A percentile compares a stretch with the other conserved stretches of the same genome.
phyloP scores from a whole-genome alignment of 2,113 vertebrate species.

The Seriola quinqueradiata region DNA sequence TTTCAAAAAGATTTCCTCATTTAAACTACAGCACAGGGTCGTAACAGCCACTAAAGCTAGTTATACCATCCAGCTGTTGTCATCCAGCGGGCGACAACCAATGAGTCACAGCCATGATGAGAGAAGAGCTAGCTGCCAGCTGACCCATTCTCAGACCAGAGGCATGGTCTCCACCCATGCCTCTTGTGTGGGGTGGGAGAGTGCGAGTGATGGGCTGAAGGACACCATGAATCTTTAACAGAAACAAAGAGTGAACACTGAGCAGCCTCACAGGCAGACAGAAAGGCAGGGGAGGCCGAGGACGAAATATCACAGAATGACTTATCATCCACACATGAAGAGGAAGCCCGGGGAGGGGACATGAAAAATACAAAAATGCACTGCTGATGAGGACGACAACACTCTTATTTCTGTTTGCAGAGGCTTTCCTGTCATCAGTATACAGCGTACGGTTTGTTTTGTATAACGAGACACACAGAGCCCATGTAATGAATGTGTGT shows the following conservation, averaged over 20 bases:
- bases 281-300: background rate
- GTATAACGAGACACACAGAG: slow-evolving; percentile 35
- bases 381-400: background rate
- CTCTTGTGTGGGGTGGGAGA: slow-evolving; percentile 17
- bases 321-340: slow-evolving; percentile 18
- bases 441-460: slow-evolving; percentile 13
- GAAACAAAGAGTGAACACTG: slow-evolving; percentile 45
- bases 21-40: slow-evolving; percentile 16
- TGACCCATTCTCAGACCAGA: slow-evolving; percentile 17
- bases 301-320: slow-evolving; percentile 29
- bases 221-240: slow-evolving; percentile 55
- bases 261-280: slow-evolving; percentile 12
- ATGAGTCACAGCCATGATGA: slow-evolving; percentile 65
- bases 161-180: slow-evolving; percentile 21
- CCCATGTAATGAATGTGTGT: slow-evolving; percentile 18
- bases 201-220: slow-evolving; percentile 42
- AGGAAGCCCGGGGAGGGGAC: background rate
- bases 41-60: background rate
- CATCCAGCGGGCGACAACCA: background rate
- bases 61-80: slow-evolving; percentile 8
- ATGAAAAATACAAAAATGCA: background rate
- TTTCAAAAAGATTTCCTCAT: background rate
- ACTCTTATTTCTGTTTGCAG: background rate
- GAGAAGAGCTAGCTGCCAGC: slow-evolving; percentile 27
- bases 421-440: slow-evolving; percentile 24